Conservation (phyloP, 1,140 invertebrate species). For the Aphelinus atriplicis region DNA sequence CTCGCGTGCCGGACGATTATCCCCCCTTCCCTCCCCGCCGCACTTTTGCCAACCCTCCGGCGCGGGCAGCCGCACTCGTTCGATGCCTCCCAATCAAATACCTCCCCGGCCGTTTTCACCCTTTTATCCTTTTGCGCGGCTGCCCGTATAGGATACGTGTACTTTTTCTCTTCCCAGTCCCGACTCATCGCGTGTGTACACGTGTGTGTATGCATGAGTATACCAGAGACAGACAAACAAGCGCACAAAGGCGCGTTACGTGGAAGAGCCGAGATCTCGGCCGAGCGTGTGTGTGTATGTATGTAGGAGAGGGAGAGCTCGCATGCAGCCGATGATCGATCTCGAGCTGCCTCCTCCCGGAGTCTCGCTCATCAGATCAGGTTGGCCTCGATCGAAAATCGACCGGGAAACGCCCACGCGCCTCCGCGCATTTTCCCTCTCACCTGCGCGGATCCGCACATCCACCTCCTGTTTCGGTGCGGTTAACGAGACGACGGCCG, state of each 20-base stretch:
- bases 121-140: too few relatives aligned
- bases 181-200: neutral
- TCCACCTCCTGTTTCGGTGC: neutral
- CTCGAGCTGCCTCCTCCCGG: neutral
- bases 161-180: too few relatives aligned
- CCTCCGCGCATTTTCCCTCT: neutral
- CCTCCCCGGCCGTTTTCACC: neutral
- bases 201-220: neutral
- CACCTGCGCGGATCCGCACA: constrained; percentile 19
- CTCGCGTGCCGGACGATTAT: constrained; percentile 7
- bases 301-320: too few relatives aligned
- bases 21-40: neutral
- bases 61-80: neutral
- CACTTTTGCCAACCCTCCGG: neutral
- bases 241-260: neutral
- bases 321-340: constrained; percentile 1
- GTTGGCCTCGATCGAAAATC: constrained; percentile 6
- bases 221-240: neutral
- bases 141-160: too few relatives aligned
- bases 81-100: neutral
- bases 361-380: neutral
- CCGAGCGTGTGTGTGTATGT: neutral
- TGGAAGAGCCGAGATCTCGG: constrained; percentile 4
- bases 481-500: too few relatives aligned
- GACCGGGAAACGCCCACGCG: constrained; percentile 15